Conservation (phyloP, 2,113 vertebrate genomes). For the Dasypus novemcinctus region DNA sequence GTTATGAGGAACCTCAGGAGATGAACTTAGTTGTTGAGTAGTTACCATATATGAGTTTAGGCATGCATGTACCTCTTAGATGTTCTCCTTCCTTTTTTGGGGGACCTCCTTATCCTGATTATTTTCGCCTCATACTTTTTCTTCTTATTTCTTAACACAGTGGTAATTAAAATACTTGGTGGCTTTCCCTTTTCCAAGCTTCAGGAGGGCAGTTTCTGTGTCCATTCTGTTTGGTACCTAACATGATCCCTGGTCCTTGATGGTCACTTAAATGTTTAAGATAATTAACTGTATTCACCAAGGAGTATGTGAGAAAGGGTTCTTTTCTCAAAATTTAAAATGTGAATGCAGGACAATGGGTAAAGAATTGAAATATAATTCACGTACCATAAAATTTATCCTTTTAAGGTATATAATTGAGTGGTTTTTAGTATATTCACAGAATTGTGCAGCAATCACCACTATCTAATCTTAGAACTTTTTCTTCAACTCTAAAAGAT, state of each 20-base stretch:
- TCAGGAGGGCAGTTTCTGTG: neutral
- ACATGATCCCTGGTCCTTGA: neutral
- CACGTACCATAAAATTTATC: too few relatives aligned
- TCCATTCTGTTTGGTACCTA: neutral
- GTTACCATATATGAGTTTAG: neutral
- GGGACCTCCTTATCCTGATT: neutral
- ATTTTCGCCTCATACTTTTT: slow-evolving; percentile 13
- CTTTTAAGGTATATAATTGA: too few relatives aligned
- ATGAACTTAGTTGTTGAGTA: neutral
- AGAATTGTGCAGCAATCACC: neutral
- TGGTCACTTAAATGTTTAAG: neutral
- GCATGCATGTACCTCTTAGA: neutral
- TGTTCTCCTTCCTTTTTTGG: neutral
- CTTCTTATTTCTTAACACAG: neutral
- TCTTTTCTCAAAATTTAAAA: neutral
- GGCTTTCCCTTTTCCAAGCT: neutral
- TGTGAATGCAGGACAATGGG: neutral
- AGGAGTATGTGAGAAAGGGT: neutral
- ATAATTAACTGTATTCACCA: neutral
- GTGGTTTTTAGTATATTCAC: too few relatives aligned
- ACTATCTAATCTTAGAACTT: slow-evolving; percentile 12
- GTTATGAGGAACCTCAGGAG: neutral
- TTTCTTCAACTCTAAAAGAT: neutral
- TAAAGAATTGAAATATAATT: neutral
- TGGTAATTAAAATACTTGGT: neutral